Evolutionary conservation across 1,140 invertebrate species (phyloP), one percentile per base, ranked within the genome.

Genomic region (Araneus ventricosus): DNA sequence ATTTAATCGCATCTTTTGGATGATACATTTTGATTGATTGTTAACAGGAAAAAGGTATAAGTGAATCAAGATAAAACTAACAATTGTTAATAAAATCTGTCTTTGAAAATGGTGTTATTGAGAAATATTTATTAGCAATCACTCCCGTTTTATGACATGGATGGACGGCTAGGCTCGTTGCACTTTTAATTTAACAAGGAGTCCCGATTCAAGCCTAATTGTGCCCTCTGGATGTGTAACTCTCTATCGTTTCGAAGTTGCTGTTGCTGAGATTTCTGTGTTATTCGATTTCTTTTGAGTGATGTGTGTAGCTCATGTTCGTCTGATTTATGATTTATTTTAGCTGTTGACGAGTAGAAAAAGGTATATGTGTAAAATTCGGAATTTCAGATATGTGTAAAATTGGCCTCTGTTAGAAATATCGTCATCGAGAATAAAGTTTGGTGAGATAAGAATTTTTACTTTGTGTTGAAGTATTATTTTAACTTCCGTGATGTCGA

Each of bases 181-280:
- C 82, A 6, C 7, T 45, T 91, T 91, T 91, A 91, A 91, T 91
- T 91, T 91, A 79, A 63, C 34, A 63, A 67, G 14, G 14, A n/a
- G 39, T 14, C 61, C 20, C 30, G 70, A 37, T 37, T 37, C 22
- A 7, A 30, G 27, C 20, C 20, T 84, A 75, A 84, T 84, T 52
- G 80, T 41, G 45, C 39, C 52, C 52, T 20, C 41, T 59, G 52
- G 84, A 86, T 86, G 52, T 85, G 27, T 30, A 37, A 59, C 37
- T 57, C 20, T 57, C 52, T 30, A 59, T 86, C 41, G 10, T 86
- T 86, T 61, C 30, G 22, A 57, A 84, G n/a, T n/a, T n/a, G 10
- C 80, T 41, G 39, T 20, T n/a, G 45, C 24, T 52, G 45, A 30
- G 7, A 45, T 45, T 41, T 75, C 17, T 4, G 1, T 10, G 70